Evolutionary conservation across 2,797 vertebrate species (phyloP).

Genomic region (Clarias fuscus): DNA sequence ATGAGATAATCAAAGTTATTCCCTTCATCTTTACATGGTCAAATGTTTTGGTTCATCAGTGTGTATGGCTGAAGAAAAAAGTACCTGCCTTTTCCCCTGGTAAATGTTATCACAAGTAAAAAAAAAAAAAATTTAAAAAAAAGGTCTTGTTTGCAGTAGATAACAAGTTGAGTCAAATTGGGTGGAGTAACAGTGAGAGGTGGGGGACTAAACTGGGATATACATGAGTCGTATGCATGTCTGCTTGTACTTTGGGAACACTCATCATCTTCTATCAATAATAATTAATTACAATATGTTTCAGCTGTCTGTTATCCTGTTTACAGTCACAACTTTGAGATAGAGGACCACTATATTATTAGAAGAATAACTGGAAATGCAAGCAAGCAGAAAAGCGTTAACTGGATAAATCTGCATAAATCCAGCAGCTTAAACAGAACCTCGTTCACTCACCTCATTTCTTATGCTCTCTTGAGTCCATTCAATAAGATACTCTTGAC

Average conservation of each 20-base stretch:
- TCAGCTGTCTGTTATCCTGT: background rate
- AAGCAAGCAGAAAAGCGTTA: background rate
- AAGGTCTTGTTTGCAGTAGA: background rate
- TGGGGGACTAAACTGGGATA: background rate
- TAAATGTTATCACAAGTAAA: background rate
- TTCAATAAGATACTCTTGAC: background rate
- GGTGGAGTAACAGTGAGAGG: background rate
- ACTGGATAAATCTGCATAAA: background rate
- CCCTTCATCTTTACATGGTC: background rate
- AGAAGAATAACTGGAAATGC: background rate
- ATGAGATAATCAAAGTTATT: background rate
- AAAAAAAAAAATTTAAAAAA: background rate
- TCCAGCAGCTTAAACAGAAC: background rate
- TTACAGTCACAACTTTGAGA: background rate
- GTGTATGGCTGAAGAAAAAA: background rate
- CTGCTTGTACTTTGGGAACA: background rate
- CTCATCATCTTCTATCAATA: background rate
- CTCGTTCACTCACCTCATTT: background rate
- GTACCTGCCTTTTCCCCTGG: background rate
- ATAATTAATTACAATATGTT: background rate
- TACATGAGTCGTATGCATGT: background rate
- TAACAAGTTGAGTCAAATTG: background rate
- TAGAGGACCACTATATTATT: background rate
- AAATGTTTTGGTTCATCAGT: background rate
- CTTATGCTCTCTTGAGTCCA: background rate